Evolutionary conservation across 2,888 invertebrate species (phyloP), one percentile per base, ranked within the genome.

Genomic region (Geophilus truncorum): DNA sequence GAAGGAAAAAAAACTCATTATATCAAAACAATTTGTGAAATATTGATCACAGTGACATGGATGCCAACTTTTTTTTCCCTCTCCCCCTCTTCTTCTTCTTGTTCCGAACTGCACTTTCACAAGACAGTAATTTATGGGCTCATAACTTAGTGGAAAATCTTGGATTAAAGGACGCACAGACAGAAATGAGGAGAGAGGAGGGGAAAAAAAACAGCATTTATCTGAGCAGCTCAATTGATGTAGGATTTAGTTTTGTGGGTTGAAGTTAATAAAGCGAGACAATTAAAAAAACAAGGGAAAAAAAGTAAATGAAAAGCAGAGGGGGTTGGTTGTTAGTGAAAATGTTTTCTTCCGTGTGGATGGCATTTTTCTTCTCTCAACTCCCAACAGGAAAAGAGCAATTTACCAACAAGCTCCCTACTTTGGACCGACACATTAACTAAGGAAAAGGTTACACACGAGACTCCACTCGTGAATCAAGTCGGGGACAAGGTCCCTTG

Each of bases 41-140:
- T 77, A 77, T 77, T 36, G 77, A 77, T 77, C 77, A 77, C 30
- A 34, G 34, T 77, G 77, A 77, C 77, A 34, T 77, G 32, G 34
- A 34, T 77, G 77, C 34, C 34, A 32, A 45, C 15, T 45, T 45
- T 45, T 45, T 45, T 45, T 18, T n/a, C 45, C 32, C 4, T 9
- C 9, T 9, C 32, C 4, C 32, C 9, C 32, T n/a, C 18, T n/a
- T 45, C n/a, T 45, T 45, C 45, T 45, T 45, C 45, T 45, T 45
- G 45, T 45, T 45, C 45, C 18, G 45, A 45, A 45, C 45, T 45
- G 45, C 45, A 45, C 45, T 45, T 45, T 45, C 45, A 45, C 45
- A 23, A 34, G 77, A 77, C 77, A 77, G 23, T 77, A 77, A 77
- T 77, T 30, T 28, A 77, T 36, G 77, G 23, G 28, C 77, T n/a